phyloP scores from a whole-genome alignment of 1,140 invertebrate species.

The Aphelinus certus region DNA sequence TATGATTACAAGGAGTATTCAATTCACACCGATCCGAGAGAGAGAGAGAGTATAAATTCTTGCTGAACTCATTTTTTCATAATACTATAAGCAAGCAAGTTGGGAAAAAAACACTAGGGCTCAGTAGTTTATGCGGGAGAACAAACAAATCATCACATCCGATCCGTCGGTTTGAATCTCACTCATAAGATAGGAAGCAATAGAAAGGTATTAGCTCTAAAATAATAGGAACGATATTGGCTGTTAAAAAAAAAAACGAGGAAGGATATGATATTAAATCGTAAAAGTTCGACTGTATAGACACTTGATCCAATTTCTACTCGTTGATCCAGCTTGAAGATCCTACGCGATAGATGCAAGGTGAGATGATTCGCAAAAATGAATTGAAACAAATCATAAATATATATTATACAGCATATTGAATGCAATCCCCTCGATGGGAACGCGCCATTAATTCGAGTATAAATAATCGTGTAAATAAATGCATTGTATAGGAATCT shows the following conservation, averaged over 20 bases:
- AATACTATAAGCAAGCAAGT: no score
- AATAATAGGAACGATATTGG: slow-evolving; percentile 34
- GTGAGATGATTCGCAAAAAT: not conserved
- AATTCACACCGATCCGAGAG: no score
- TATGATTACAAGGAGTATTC: no score
- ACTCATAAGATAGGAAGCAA: not conserved
- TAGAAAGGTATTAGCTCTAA: slow-evolving; percentile 36
- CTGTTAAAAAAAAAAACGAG: slow-evolving; percentile 39
- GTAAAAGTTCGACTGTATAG: slow-evolving; percentile 9
- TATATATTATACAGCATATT: slow-evolving; percentile 38
- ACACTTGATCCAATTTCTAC: slow-evolving; percentile 3
- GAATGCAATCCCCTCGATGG: not conserved
- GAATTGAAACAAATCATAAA: slow-evolving; percentile 35
- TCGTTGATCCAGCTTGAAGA: slow-evolving; percentile 21
- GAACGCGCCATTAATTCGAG: slow-evolving; percentile 22
- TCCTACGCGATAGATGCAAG: slow-evolving; percentile 21
- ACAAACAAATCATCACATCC: not conserved
- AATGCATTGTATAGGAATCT: slow-evolving; percentile 60
- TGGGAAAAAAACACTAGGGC: no score
- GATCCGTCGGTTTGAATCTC: not conserved
- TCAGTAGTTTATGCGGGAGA: no score
- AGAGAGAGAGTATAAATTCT: no score
- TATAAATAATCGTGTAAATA: slow-evolving; percentile 52
- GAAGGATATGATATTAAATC: slow-evolving; percentile 18
- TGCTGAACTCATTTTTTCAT: no score